Percentiles rank a stretch among this genome's conserved stretches.
Conservation (phyloP, 35 echinoderm and acorn worm species). For the Diadema setosum region DNA sequence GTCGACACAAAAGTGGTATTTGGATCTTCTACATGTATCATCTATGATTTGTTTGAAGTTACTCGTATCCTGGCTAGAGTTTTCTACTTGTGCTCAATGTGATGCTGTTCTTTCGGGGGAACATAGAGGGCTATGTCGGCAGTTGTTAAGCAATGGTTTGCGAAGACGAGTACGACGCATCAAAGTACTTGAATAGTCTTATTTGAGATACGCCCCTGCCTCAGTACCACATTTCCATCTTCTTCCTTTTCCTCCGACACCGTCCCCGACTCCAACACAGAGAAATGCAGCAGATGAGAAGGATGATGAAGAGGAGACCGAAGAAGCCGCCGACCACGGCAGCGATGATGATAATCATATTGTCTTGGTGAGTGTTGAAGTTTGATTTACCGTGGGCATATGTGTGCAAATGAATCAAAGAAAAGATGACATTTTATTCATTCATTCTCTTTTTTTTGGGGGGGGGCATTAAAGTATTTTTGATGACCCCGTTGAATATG, state of each 20-base stretch:
- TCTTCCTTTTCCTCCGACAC: background rate
- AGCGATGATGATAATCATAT: background rate
- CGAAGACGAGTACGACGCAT: too few species aligned
- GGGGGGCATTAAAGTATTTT: background rate
- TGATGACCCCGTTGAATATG: background rate
- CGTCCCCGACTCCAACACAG: background rate
- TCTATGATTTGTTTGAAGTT: too few species aligned
- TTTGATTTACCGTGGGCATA: background rate
- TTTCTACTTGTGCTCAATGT: too few species aligned
- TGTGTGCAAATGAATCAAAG: background rate
- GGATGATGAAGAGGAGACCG: background rate
- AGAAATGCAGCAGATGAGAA: background rate
- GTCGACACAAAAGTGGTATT: too few species aligned
- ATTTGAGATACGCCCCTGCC: background rate
- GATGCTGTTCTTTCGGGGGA: too few species aligned
- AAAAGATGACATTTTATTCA: background rate
- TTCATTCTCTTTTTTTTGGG: background rate
- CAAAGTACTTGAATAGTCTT: too few species aligned
- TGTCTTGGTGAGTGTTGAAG: background rate
- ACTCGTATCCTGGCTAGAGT: too few species aligned
- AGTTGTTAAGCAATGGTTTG: too few species aligned
- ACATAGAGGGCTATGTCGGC: too few species aligned
- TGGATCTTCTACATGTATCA: too few species aligned
- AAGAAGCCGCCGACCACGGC: background rate
- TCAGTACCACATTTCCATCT: background rate